Percentiles rank a stretch among this genome's conserved stretches.
phyloP scores from a whole-genome alignment of 2,797 vertebrate genomes.

The Manis pentadactyla region DNA sequence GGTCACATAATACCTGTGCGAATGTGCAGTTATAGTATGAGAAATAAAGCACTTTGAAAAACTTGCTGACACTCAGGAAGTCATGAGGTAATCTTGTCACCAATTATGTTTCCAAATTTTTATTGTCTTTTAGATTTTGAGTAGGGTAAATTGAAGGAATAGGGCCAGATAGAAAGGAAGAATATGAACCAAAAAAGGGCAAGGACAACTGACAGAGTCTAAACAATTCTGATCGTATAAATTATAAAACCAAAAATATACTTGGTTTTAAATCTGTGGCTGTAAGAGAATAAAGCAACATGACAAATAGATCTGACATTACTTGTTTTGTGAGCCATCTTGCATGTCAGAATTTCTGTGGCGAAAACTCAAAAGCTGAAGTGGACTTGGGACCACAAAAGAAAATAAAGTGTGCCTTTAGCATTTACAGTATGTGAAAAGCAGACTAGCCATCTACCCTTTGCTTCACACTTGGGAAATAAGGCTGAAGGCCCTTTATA shows the following conservation, averaged over 20 bases:
- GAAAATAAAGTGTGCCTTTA: constrained; percentile 32
- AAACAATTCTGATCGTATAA: constrained; percentile 11
- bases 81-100: neutral
- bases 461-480: constrained; percentile 34
- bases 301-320: constrained; percentile 56
- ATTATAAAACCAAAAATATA: constrained; percentile 48
- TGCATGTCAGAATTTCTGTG: constrained; percentile 51
- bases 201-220: neutral
- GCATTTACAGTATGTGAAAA: constrained; percentile 38
- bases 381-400: constrained; percentile 14
- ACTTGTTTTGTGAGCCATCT: constrained; percentile 44
- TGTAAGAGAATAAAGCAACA: neutral
- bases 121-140: neutral
- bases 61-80: neutral
- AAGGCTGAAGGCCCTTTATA: neutral
- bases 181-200: neutral
- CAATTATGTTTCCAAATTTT: constrained; percentile 11
- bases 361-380: constrained; percentile 12
- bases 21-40: neutral
- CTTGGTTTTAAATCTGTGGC: neutral
- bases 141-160: constrained; percentile 9
- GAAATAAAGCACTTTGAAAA: neutral
- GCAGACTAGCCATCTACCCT: neutral
- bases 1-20: accelerated
- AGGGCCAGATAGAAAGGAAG: neutral